Conservation (phyloP, 2,888 invertebrate species). For the Omphaloscelis lunosa region DNA sequence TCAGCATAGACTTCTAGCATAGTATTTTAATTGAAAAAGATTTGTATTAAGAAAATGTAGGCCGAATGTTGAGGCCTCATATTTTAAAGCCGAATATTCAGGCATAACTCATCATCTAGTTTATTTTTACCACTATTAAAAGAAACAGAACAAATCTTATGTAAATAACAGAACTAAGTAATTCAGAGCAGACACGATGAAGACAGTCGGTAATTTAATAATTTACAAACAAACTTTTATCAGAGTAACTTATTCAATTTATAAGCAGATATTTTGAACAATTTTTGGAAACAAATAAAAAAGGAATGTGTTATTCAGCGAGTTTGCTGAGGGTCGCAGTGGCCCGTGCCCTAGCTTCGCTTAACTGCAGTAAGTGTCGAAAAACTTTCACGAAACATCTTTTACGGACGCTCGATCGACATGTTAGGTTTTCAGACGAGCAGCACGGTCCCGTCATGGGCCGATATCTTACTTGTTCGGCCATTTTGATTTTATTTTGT, state of each 20-base stretch:
- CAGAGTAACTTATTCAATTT: constrained; percentile 45
- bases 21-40: constrained; percentile 48
- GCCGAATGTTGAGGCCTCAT: constrained; percentile 5
- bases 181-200: constrained; percentile 41
- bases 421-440: constrained; percentile 83
- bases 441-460: constrained; percentile 74
- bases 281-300: constrained; percentile 43
- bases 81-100: constrained; percentile 18
- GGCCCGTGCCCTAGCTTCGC: constrained; percentile 46
- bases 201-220: constrained; percentile 51
- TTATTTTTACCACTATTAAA: constrained; percentile 25
- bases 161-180: constrained; percentile 37
- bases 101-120: too few relatives aligned
- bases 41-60: constrained; percentile 16
- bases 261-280: constrained; percentile 43
- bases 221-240: constrained; percentile 41
- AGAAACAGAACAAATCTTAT: constrained; percentile 7
- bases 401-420: constrained; percentile 80
- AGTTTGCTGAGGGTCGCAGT: constrained; percentile 45
- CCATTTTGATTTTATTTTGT: constrained; percentile 76
- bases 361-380: constrained; percentile 85
- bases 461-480: constrained; percentile 75
- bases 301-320: constrained; percentile 49
- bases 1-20: constrained; percentile 13
- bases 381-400: constrained; percentile 83